Conservation (phyloP, 2,888 invertebrate genomes). For the Volucella inflata region DNA sequence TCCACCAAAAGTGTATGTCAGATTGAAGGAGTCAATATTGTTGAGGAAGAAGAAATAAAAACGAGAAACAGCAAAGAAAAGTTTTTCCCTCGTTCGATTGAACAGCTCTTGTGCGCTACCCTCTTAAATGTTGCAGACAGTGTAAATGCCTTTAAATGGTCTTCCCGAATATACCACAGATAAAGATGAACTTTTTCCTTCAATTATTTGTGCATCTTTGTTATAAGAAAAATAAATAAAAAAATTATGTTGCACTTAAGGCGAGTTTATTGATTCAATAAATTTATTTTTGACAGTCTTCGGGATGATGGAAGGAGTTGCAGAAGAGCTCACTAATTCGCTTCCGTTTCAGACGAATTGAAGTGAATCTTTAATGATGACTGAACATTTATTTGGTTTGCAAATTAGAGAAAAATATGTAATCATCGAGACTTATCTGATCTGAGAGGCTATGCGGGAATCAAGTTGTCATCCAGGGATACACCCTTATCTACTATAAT, state of each 20-base stretch:
- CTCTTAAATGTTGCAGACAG: slow-evolving; percentile 50
- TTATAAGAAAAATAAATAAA: not conserved
- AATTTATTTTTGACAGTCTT: slow-evolving; percentile 50
- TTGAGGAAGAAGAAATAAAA: slow-evolving; percentile 25
- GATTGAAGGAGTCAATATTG: slow-evolving; percentile 74
- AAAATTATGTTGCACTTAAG: slow-evolving; percentile 70
- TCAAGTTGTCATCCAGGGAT: too few species aligned
- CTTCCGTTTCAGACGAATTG: too few species aligned
- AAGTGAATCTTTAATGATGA: too few species aligned
- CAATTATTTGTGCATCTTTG: slow-evolving; percentile 45
- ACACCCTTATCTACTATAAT: too few species aligned
- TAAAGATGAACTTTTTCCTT: slow-evolving; percentile 61
- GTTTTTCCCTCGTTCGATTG: slow-evolving; percentile 31
- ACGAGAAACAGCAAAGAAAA: slow-evolving; percentile 19
- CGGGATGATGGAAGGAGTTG: not conserved
- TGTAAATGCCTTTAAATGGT: slow-evolving; percentile 50
- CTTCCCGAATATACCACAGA: slow-evolving; percentile 50
- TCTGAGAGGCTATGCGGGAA: too few species aligned
- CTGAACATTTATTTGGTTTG: too few species aligned
- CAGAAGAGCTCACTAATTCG: too few species aligned
- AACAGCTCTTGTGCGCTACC: slow-evolving; percentile 57
- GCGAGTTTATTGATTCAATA: slow-evolving; percentile 72
- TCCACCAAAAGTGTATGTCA: slow-evolving; percentile 67
- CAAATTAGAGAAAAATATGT: too few species aligned
- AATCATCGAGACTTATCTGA: too few species aligned